These are phyloP conservation scores for Euspilapteryx auroguttella DNA, from an alignment of 2,888 invertebrate species.

Conservation along the genomic window DNA sequence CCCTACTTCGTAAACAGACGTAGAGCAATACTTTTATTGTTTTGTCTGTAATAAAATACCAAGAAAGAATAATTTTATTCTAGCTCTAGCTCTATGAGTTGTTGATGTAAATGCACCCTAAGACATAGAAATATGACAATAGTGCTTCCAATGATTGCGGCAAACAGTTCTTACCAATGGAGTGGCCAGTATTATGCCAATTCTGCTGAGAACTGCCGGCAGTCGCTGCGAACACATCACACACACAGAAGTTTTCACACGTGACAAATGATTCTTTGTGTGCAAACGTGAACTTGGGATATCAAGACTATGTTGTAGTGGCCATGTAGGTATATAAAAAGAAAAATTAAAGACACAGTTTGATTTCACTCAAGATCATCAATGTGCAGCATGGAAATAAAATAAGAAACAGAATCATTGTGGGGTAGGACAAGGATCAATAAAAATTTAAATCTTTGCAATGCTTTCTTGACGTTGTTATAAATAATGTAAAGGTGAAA, in stretches of 20 bases:
- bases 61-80: too few species aligned
- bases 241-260: conserved; percentile 63
- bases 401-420: too few species aligned
- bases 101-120: too few species aligned
- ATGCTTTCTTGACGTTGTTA: conserved; percentile 42
- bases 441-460: conserved; percentile 30
- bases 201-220: conserved; percentile 94
- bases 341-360: not conserved
- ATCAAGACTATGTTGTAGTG: conserved; percentile 53
- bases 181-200: conserved; percentile 95
- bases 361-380: not conserved
- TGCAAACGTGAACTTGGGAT: conserved; percentile 46
- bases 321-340: conserved; percentile 16
- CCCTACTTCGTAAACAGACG: too few species aligned
- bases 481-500: conserved; percentile 5
- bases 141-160: conserved; percentile 53
- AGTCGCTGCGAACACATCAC: conserved; percentile 85
- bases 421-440: conserved; percentile 2
- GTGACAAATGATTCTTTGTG: conserved; percentile 48
- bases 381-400: too few species aligned
- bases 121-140: conserved; percentile 43
- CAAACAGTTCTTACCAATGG: conserved; percentile 81
- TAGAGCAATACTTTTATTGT: too few species aligned
- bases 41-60: too few species aligned
- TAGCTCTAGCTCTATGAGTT: too few species aligned